Base-by-base conservation (phyloP, 2,797 vertebrate species). In the Ctenochaetus hawaiiensis region DNA sequence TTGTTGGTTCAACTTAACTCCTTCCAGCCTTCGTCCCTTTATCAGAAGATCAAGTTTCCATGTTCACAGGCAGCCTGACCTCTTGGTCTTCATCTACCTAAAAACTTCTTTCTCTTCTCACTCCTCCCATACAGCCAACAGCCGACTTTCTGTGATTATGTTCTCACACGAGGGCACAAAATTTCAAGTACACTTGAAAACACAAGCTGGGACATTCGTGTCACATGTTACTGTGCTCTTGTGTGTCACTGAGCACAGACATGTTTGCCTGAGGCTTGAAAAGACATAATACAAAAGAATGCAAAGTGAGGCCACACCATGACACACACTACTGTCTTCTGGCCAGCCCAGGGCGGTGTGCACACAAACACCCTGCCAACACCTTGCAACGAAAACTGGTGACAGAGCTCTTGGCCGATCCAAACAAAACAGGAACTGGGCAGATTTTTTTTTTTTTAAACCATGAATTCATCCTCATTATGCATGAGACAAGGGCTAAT, bases 291-390 rank as follows among this genome's bases (percentile, higher is more conserved):
- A 72, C 66, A 78, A 63, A 90, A 68, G 84, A 85, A 87, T 87
- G 85, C 71, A 78, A 83, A 87, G 83, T 41, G 73, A 85, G 78
- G 77, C 78, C 73, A 84, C 82, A 68, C 81, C 67, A 69, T 86
- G 77, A 88, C 78, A 83, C 75, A 78, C 53, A 43, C 64, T 47
- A 73, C 75, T 82, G 87, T 89, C 78, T 68, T 53, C 68, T 44
- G 30, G 66, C 75, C 67, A 39, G 67, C 68, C 67, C 62, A 22
- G n/a, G 61, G 77, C 44, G 13, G 49, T 71, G 58, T 67, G 26
- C 78, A 57, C 67, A 61, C 68, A 60, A 43, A 53, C 44, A 67
- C 47, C 23, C 63, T 64, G 68, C 74, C 74, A 87, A 59, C 80
- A 87, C 49, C 57, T 83, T 47, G 41, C 77, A 66, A 9, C 26